These are phyloP conservation scores for Tringa solitaria DNA, from an alignment of 2,113 vertebrate species.

Conservation along the genomic window DNA sequence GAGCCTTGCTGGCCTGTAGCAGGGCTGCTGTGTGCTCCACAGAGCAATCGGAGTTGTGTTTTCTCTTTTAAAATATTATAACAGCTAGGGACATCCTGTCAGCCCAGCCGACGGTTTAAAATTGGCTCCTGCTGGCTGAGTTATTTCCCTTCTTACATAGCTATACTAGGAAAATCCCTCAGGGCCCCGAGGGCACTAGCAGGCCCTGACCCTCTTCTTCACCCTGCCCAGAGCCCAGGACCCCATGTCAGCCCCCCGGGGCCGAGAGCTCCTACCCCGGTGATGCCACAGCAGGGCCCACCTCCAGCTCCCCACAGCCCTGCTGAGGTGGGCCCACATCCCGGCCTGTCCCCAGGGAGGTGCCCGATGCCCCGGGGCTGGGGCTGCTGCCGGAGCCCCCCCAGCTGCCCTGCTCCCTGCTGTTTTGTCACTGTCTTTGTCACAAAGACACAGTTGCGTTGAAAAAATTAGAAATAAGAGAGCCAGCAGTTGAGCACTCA, in stretches of 20 bases:
- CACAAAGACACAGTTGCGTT: accelerated
- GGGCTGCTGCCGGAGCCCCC: background rate
- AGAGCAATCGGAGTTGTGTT: background rate
- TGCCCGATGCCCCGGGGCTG: accelerated
- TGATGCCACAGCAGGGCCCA: accelerated
- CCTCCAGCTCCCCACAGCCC: background rate
- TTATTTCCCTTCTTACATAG: background rate
- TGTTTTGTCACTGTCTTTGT: accelerated
- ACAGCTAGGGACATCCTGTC: background rate
- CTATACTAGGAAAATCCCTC: background rate
- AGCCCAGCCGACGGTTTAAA: background rate
- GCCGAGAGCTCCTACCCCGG: background rate
- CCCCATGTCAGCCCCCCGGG: accelerated
- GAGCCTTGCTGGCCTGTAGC: background rate
- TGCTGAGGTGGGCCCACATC: background rate
- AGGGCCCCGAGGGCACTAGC: background rate
- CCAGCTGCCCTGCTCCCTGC: background rate
- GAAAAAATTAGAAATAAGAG: background rate
- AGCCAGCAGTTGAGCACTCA: accelerated
- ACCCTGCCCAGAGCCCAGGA: background rate
- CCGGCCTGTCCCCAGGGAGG: no score
- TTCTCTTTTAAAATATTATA: background rate
- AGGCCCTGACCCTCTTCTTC: background rate
- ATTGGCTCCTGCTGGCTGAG: background rate
- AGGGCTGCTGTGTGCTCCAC: accelerated